These are phyloP conservation scores for Ctenoplectra terminalis DNA, from an alignment of 1,140 invertebrate genomes.

Conservation along the genomic window DNA sequence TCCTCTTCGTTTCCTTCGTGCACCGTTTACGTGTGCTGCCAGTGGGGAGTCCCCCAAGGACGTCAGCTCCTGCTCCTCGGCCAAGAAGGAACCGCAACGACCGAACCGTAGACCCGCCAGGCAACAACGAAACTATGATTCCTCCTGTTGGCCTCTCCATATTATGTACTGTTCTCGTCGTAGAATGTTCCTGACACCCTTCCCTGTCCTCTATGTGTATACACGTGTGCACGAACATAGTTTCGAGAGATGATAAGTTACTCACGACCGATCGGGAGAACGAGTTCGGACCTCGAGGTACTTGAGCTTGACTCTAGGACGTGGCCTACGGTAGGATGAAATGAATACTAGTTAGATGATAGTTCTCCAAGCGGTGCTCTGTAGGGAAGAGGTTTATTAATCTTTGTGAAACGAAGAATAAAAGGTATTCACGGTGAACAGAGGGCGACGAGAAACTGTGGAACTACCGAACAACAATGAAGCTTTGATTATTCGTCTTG, in stretches of 20 bases:
- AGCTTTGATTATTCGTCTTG: neutral
- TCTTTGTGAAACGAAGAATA: neutral
- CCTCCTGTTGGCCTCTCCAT: neutral
- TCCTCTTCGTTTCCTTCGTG: neutral
- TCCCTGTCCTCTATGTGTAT: neutral
- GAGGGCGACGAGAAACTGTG: neutral
- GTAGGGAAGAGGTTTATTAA: slow-evolving; percentile 9
- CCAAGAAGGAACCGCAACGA: slow-evolving; percentile 40
- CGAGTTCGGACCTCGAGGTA: slow-evolving; percentile 5
- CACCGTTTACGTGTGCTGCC: slow-evolving; percentile 54
- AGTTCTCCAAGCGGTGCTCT: neutral
- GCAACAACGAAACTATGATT: slow-evolving; percentile 5
- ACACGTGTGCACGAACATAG: neutral
- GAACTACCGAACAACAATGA: neutral
- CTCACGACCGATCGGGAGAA: neutral
- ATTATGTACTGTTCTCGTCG: neutral
- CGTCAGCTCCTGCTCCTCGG: slow-evolving; percentile 25
- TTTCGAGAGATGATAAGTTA: slow-evolving; percentile 31
- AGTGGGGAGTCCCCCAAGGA: slow-evolving; percentile 69
- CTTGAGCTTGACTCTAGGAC: neutral
- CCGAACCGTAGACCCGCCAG: neutral
- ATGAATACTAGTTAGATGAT: neutral
- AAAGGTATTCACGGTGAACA: neutral
- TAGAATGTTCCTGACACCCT: slow-evolving; percentile 8
- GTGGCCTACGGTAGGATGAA: neutral